Conservation (phyloP, 2,888 invertebrate species). For the Drosophila atripex region DNA sequence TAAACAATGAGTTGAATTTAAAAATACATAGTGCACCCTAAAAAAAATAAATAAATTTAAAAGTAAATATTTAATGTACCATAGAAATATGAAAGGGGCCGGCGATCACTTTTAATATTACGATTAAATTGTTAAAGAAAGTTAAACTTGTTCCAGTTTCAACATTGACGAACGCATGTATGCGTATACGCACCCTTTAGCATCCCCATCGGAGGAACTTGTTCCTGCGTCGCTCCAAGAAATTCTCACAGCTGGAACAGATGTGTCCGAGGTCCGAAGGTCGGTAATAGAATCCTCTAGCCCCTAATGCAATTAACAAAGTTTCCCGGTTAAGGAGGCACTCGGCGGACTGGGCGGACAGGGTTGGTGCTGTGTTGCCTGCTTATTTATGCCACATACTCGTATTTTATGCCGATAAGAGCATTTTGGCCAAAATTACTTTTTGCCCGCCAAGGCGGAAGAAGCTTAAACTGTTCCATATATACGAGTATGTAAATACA, state of each 20-base stretch:
- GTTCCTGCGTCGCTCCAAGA: background rate
- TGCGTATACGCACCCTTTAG: constrained; percentile 3
- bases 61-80: background rate
- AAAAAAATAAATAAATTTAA: background rate
- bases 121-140: constrained; percentile 3
- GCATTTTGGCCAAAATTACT: constrained; percentile 63
- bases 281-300: constrained; percentile 39
- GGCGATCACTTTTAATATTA: constrained; percentile 1
- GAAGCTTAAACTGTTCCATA: constrained; percentile 5
- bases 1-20: constrained; percentile 11
- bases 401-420: constrained; percentile 66
- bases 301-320: constrained; percentile 48
- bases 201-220: background rate
- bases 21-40: background rate
- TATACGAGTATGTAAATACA: constrained; percentile 8
- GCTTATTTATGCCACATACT: constrained; percentile 51
- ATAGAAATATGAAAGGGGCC: background rate
- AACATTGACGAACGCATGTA: constrained; percentile 12
- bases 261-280: constrained; percentile 15
- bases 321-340: constrained; percentile 35
- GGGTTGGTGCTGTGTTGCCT: constrained; percentile 16
- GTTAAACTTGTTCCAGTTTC: constrained; percentile 15
- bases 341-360: constrained; percentile 3
- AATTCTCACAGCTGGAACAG: constrained; percentile 25
- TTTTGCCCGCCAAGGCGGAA: constrained; percentile 37